Percentiles rank a stretch among this genome's conserved stretches.
These are phyloP conservation scores for Adoxophyes honmai DNA, from an alignment of 1,140 invertebrate species.

Conservation along the genomic window DNA sequence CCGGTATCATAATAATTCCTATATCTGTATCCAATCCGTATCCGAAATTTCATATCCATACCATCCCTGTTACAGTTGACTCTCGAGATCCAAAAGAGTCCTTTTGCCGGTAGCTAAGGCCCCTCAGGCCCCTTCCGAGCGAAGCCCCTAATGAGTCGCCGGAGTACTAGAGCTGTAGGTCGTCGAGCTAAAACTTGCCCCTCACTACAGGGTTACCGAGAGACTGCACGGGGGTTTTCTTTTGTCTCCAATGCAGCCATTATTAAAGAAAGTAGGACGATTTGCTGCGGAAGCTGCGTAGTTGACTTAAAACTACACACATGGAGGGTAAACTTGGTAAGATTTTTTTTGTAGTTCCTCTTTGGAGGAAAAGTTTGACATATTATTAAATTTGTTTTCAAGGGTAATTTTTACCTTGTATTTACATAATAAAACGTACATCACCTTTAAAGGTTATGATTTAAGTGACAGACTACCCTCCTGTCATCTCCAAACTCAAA, in stretches of 20 bases:
- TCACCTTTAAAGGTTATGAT: too few relatives aligned
- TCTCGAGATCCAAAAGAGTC: slow-evolving; percentile 58
- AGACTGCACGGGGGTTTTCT: slow-evolving; percentile 42
- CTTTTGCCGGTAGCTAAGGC: slow-evolving; percentile 55
- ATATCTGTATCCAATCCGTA: too few relatives aligned
- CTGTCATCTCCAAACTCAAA: too few relatives aligned
- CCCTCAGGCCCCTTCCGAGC: slow-evolving; percentile 49
- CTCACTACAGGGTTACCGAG: slow-evolving; percentile 58
- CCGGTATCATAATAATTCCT: too few relatives aligned
- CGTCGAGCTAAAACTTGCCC: slow-evolving; percentile 57
- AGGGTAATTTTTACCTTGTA: too few relatives aligned
- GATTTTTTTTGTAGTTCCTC: too few relatives aligned
- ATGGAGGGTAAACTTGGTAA: not conserved
- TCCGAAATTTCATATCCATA: too few relatives aligned
- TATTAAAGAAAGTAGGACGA: slow-evolving; percentile 14
- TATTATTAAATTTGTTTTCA: too few relatives aligned
- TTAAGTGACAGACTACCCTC: too few relatives aligned
- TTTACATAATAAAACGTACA: too few relatives aligned
- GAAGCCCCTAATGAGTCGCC: slow-evolving; percentile 69
- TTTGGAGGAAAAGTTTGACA: too few relatives aligned
- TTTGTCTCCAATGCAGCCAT: slow-evolving; percentile 37
- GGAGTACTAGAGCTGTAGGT: slow-evolving; percentile 74
- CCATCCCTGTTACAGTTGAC: slow-evolving; percentile 52
- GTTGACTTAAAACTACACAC: slow-evolving; percentile 6
- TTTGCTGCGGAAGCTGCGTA: slow-evolving; percentile 4